These are phyloP conservation scores for Plutella xylostella DNA, from an alignment of 2,888 invertebrate genomes.

Conservation along the genomic window DNA sequence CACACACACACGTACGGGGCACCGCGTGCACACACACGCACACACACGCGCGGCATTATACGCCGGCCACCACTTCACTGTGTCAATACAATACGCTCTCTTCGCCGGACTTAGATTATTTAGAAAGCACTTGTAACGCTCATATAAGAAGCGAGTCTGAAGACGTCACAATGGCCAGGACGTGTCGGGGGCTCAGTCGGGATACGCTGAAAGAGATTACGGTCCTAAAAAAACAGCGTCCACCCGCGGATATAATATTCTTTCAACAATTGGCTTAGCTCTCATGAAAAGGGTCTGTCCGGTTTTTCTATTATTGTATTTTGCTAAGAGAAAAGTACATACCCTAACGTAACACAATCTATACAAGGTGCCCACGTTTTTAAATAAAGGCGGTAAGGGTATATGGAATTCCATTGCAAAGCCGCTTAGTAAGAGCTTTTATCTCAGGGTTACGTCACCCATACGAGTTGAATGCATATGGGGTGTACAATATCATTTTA, in stretches of 20 bases:
- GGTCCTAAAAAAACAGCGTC: slow-evolving; percentile 68
- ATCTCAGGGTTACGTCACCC: too few species aligned
- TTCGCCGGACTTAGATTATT: slow-evolving; percentile 72
- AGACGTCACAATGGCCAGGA: slow-evolving; percentile 68
- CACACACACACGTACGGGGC: slow-evolving; percentile 43
- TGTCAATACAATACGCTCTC: slow-evolving; percentile 72
- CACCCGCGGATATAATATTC: slow-evolving; percentile 57
- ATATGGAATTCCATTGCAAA: slow-evolving; percentile 3
- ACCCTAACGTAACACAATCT: too few species aligned
- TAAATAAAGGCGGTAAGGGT: too few species aligned
- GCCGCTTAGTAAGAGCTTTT: background rate
- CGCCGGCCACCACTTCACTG: slow-evolving; percentile 69
- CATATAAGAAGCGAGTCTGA: slow-evolving; percentile 68
- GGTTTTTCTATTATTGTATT: slow-evolving; percentile 14
- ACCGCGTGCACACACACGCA: slow-evolving; percentile 33
- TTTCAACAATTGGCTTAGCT: slow-evolving; percentile 46
- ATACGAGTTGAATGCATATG: slow-evolving; percentile 20
- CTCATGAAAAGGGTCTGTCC: slow-evolving; percentile 12
- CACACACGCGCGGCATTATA: slow-evolving; percentile 56
- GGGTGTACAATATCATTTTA: too few species aligned
- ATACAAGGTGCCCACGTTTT: background rate
- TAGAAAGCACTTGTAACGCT: slow-evolving; percentile 72
- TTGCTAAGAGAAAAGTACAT: background rate
- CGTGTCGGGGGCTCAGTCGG: slow-evolving; percentile 59
- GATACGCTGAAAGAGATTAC: slow-evolving; percentile 64